Conservation (phyloP, 2,113 vertebrate species). For the Zeus faber region DNA sequence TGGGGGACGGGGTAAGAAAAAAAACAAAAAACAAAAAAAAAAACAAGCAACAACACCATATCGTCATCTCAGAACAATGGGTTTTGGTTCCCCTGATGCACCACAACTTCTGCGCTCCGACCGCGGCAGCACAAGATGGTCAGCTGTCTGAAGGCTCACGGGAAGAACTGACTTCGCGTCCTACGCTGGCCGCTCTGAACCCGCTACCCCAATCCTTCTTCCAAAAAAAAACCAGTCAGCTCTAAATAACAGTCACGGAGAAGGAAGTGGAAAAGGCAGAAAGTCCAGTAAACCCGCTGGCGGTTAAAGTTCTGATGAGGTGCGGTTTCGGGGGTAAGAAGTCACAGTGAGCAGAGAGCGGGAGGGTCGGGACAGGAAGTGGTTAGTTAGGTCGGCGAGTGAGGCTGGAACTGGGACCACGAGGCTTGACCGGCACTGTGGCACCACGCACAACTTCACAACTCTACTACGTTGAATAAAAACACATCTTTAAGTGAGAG, state of each 20-base stretch:
- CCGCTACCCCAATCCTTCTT: too few species aligned
- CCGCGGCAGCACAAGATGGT: constrained; percentile 37
- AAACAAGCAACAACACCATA: too few species aligned
- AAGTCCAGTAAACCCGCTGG: constrained; percentile 48
- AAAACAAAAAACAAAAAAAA: too few species aligned
- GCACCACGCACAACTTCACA: constrained; percentile 6
- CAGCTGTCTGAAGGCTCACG: constrained; percentile 18
- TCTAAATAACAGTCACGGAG: constrained; percentile 55
- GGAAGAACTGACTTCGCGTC: constrained; percentile 7
- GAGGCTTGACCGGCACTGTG: constrained; percentile 9
- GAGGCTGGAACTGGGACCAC: constrained; percentile 7
- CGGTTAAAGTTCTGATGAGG: constrained; percentile 9
- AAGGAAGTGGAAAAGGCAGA: constrained; percentile 48
- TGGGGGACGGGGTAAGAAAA: too few species aligned
- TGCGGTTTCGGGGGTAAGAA: constrained; percentile 49
- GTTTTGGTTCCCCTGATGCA: constrained; percentile 40
- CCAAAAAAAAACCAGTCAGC: constrained; percentile 20
- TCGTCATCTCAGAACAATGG: too few species aligned
- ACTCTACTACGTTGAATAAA: background rate
- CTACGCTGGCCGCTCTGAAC: too few species aligned
- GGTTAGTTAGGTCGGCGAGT: background rate
- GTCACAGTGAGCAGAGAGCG: constrained; percentile 58
- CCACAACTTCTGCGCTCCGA: constrained; percentile 32
- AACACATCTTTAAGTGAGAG: constrained; percentile 9
- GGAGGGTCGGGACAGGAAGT: background rate